phyloP scores from a whole-genome alignment of 2,888 invertebrate species.

The Blastobasis lacticolella region DNA sequence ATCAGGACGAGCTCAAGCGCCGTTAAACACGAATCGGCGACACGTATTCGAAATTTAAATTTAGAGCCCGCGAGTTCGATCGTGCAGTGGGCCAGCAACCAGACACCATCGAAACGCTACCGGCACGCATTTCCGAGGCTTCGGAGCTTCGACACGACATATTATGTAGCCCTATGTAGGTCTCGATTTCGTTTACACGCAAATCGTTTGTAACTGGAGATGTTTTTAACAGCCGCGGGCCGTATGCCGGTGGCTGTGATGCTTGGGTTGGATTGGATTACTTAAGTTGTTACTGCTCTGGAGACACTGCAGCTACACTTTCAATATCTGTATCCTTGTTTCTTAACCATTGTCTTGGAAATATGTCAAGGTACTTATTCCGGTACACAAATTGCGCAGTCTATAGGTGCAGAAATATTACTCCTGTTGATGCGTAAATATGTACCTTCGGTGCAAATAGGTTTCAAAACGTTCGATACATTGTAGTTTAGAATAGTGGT shows the following conservation, averaged over 20 bases:
- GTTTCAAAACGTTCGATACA: too few species aligned
- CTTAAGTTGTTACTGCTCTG: too few species aligned
- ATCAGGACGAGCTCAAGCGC: slow-evolving; percentile 35
- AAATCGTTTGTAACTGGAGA: slow-evolving; percentile 54
- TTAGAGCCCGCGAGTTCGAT: slow-evolving; percentile 47
- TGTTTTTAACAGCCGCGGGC: slow-evolving; percentile 12
- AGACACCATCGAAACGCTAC: slow-evolving; percentile 67
- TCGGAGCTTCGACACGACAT: slow-evolving; percentile 38
- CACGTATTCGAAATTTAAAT: slow-evolving; percentile 48
- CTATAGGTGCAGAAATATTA: too few species aligned
- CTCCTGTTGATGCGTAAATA: too few species aligned
- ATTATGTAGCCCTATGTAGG: slow-evolving; percentile 48
- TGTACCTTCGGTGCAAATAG: too few species aligned
- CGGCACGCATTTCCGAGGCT: slow-evolving; percentile 64
- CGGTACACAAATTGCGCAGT: too few species aligned
- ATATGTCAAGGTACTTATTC: too few species aligned
- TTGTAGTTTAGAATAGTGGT: too few species aligned
- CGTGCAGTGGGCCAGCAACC: slow-evolving; percentile 35
- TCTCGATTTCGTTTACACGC: slow-evolving; percentile 62
- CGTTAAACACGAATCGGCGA: slow-evolving; percentile 47
- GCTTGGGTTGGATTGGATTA: background rate
- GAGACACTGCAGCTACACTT: too few species aligned
- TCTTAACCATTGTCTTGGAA: too few species aligned
- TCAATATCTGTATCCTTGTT: too few species aligned
- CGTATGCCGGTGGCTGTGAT: background rate